Evolutionary conservation across 2,888 invertebrate genomes (phyloP).

Genomic region (Trissolcus japonicus): DNA sequence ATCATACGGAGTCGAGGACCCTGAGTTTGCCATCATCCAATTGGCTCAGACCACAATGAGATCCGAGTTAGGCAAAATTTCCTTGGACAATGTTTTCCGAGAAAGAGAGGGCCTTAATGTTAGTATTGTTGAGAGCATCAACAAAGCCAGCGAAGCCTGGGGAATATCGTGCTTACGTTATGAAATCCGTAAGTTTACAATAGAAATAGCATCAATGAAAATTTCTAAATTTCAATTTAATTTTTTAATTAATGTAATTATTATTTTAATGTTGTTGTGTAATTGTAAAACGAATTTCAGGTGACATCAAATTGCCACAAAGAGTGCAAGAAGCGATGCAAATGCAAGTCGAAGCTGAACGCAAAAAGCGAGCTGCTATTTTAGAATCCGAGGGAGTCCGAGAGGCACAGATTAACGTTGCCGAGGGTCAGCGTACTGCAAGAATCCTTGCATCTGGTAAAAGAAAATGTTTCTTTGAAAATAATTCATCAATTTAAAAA

Average conservation of each 20-base stretch:
- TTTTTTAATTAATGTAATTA: no score
- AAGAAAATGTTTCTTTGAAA: slow-evolving; percentile 4
- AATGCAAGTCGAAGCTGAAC: slow-evolving; percentile 99
- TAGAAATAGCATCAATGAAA: no score
- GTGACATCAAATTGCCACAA: slow-evolving; percentile 91
- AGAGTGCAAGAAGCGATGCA: slow-evolving; percentile 99
- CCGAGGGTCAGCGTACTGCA: slow-evolving; percentile 95
- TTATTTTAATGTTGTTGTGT: neutral
- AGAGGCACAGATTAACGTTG: slow-evolving; percentile 96
- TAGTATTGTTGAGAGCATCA: slow-evolving; percentile 95
- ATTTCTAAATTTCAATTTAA: no score
- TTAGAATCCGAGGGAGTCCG: slow-evolving; percentile 96
- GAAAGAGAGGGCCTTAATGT: slow-evolving; percentile 97
- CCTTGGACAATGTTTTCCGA: slow-evolving; percentile 95
- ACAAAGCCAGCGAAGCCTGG: slow-evolving; percentile 99
- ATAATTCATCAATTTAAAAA: no score
- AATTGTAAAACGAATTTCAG: slow-evolving; percentile 75
- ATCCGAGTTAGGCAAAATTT: slow-evolving; percentile 98
- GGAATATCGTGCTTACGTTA: slow-evolving; percentile 97
- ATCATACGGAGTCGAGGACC: slow-evolving; percentile 99
- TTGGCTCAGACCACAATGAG: slow-evolving; percentile 99
- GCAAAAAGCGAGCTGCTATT: slow-evolving; percentile 96
- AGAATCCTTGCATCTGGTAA: slow-evolving; percentile 92
- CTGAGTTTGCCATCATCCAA: slow-evolving; percentile 99
- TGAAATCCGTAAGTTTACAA: slow-evolving; percentile 91